Evolutionary conservation across 2,888 invertebrate genomes (phyloP), one percentile per base, ranked within the genome.

Genomic region (Merodon equestris): DNA sequence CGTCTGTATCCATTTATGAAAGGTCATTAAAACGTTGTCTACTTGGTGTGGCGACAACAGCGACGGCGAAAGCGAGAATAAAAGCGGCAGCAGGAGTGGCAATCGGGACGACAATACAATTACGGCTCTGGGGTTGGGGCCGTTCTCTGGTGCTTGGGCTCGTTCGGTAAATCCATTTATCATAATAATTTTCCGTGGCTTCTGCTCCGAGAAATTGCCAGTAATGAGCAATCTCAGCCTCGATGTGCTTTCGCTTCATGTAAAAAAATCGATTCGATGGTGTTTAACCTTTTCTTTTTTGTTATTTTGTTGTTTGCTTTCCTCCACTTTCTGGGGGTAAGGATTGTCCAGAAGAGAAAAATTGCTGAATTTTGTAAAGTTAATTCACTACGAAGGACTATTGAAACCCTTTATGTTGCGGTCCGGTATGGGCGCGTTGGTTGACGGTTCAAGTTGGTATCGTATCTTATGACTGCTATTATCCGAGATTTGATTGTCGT

Each of bases 1-100:
- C 60, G 68, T 74, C 58, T 64, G 68, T 79, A 79, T 74, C 79
- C 79, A 79, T 79, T 74, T 79, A 79, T 79, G 68, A 74, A 60
- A 64, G 58, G 68, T 79, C 79, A 74, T 79, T 79, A 79, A 74
- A 79, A 64, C 57, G 60, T 56, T 50, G 64, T 71, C 54, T 40
- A 40, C 38, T 54, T 63, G 45, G 27, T 64, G 63, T 44, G 63
- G 44, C 44, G 63, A 51, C 48, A 57, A 72, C 63, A 58, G 7
- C 72, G 64, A 57, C 57, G 57, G 64, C 57, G 50, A 50, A 2
- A 4, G 27, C 27, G 27, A 27, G 27, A 27, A 27, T 27, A 27
- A 4, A 7, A 27, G 7, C 27, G n/a, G n/a, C n/a, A n/a, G n/a
- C n/a, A n/a, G n/a, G n/a, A n/a, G n/a, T n/a, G n/a, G n/a, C n/a